Conservation (phyloP, 2,888 invertebrate species). For the Cataglyphis cursor region DNA sequence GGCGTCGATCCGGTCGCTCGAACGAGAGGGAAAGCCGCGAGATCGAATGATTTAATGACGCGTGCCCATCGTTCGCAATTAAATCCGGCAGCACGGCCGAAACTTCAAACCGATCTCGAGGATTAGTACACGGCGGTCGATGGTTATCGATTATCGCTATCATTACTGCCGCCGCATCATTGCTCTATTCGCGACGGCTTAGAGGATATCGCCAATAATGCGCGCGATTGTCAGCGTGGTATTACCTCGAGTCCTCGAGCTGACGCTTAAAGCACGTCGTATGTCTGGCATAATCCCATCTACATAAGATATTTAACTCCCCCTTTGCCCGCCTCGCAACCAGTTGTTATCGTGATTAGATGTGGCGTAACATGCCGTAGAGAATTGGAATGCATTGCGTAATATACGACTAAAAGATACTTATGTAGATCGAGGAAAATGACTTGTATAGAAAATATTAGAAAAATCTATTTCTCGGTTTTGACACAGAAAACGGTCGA, state of each 20-base stretch:
- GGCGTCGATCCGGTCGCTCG: background rate
- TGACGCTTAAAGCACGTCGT: conserved; percentile 38
- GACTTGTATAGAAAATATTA: background rate
- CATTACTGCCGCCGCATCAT: conserved; percentile 55
- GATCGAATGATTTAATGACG: conserved; percentile 44
- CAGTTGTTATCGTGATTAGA: conserved; percentile 51
- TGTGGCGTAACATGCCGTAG: background rate
- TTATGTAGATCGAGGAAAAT: background rate
- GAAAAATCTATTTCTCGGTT: background rate
- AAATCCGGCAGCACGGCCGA: conserved; percentile 13
- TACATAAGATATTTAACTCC: conserved; percentile 66
- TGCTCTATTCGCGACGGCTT: conserved; percentile 65
- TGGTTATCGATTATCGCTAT: conserved; percentile 61
- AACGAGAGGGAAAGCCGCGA: conserved; percentile 42
- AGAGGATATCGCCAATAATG: conserved; percentile 67
- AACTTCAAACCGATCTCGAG: conserved; percentile 25
- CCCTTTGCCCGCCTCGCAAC: background rate
- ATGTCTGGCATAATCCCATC: conserved; percentile 69
- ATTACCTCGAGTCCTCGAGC: conserved; percentile 64
- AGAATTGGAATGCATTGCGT: conserved; percentile 20
- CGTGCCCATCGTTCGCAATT: conserved; percentile 23
- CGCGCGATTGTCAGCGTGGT: conserved; percentile 71
- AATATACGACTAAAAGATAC: background rate
- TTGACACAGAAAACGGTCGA: conserved; percentile 1
- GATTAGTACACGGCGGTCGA: conserved; percentile 14